Conservation (phyloP, 2,797 vertebrate species). For the Hipposideros larvatus region DNA sequence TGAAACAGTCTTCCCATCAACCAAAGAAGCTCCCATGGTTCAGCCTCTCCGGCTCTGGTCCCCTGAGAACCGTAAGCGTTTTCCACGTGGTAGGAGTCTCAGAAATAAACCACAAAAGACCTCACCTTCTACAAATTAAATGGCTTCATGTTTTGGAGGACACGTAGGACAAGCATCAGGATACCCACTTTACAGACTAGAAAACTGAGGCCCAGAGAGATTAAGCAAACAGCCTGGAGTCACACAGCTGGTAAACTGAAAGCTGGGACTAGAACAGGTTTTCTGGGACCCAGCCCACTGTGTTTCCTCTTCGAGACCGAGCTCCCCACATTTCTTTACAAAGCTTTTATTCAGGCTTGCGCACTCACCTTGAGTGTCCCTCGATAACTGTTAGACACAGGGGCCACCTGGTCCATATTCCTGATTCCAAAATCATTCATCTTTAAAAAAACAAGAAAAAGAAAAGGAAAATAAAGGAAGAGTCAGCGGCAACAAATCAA, state of each 20-base stretch:
- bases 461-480: not conserved
- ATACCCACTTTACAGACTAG: not conserved
- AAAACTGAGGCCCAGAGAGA: constrained; percentile 8
- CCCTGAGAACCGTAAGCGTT: not conserved
- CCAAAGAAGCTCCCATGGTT: fast-evolving
- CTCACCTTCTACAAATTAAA: not conserved
- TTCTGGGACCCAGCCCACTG: not conserved
- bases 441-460: constrained; percentile 79
- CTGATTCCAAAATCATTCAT: constrained; percentile 91
- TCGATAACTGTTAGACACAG: constrained; percentile 88
- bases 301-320: not conserved
- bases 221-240: not conserved
- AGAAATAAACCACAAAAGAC: not conserved
- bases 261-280: not conserved
- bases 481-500: not conserved
- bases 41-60: not conserved
- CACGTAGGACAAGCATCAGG: not conserved
- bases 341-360: not conserved
- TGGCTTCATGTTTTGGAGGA: not conserved
- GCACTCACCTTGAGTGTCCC: constrained; percentile 91
- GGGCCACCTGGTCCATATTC: constrained; percentile 93
- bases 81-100: not conserved
- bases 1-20: no score
- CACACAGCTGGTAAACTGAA: not conserved
- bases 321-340: not conserved